These are phyloP conservation scores for Lipotes vexillifer DNA, from an alignment of 2,113 vertebrate genomes.

Conservation along the genomic window DNA sequence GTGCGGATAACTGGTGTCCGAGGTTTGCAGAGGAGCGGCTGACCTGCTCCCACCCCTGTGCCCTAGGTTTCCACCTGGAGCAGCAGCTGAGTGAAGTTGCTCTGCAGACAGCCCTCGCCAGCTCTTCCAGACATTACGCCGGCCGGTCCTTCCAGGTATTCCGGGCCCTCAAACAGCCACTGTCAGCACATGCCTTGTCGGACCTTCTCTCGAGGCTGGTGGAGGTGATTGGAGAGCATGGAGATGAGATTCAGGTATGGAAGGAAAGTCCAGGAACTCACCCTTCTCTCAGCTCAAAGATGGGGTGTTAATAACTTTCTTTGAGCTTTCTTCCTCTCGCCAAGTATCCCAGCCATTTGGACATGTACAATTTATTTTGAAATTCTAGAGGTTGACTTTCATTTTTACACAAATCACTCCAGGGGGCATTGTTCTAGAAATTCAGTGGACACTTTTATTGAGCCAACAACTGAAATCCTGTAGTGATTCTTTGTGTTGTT, in stretches of 20 bases:
- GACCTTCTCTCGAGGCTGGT: constrained; percentile 96
- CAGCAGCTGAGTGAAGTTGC: constrained; percentile 97
- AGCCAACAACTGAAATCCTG: not conserved
- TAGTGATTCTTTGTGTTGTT: not conserved
- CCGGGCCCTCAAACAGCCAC: constrained; percentile 93
- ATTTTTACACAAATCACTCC: not conserved
- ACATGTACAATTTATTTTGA: not conserved
- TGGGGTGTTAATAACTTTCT: not conserved
- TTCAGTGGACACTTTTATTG: not conserved
- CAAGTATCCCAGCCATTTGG: not conserved
- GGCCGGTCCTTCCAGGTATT: constrained; percentile 98
- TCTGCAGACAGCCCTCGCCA: constrained; percentile 95
- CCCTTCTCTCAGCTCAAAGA: not conserved
- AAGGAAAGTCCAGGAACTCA: not conserved
- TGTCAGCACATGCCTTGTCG: constrained; percentile 93
- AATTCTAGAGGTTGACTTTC: not conserved
- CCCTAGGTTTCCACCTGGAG: constrained; percentile 95
- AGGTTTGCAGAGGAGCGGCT: not conserved
- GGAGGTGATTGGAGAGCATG: constrained; percentile 97
- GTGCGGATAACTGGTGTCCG: not conserved
- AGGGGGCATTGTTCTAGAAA: not conserved
- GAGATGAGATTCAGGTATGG: constrained; percentile 96
- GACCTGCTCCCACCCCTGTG: not conserved
- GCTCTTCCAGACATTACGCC: constrained; percentile 96
- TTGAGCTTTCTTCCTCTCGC: not conserved